Base-by-base conservation (phyloP, 2,113 vertebrate species). In the Macquaria ambigua region DNA sequence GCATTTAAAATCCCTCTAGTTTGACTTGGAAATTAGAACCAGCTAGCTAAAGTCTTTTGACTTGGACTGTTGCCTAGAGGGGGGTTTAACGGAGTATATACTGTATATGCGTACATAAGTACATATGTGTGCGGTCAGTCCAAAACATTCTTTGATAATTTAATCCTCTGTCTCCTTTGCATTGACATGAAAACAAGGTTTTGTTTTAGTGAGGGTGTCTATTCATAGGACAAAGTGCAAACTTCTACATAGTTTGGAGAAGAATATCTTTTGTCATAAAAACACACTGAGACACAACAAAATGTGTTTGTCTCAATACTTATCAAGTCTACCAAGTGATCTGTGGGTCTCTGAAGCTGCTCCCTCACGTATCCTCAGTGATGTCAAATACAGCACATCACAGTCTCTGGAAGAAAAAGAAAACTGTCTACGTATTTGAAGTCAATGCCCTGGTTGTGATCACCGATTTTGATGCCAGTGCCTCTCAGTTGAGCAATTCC, bases 21-120 rank as follows among this genome's bases (percentile, higher is more conserved):
- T 82, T 77, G 23, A 61, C 43, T 67, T 88, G 46, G 55, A 89
- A 83, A 86, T 79, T 55, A 80, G 71, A 75, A 85, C 81, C 64
- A 76, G 28, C 31, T 74, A 64, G 53, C 16, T 56, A 11, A 74
- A 63, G 68, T 70, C 50, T 77, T 79, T 69, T 69, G 55, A 80
- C 63, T 23, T n/a, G 39, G 55, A 70, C 43, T 31, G 6, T 76
- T 73, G 58, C n/a, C 52, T 25, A 21, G 56, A 15, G 20, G 28
- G 6, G 20, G 4, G 16, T 34, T 34, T 50, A 20, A 37, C 8
- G 3, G 67, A 20, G 48, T 68, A 55, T 67, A 43, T 58, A 23
- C 69, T 41, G 66, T 58, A 15, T 55, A 52, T 75, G 37, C 48
- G 25, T 37, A 69, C 71, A 80, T 28, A 20, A 58, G 58, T 48